Percentiles rank a stretch among this genome's conserved stretches.
Conservation (phyloP, 2,888 invertebrate genomes). For the Nomada ferruginata region DNA sequence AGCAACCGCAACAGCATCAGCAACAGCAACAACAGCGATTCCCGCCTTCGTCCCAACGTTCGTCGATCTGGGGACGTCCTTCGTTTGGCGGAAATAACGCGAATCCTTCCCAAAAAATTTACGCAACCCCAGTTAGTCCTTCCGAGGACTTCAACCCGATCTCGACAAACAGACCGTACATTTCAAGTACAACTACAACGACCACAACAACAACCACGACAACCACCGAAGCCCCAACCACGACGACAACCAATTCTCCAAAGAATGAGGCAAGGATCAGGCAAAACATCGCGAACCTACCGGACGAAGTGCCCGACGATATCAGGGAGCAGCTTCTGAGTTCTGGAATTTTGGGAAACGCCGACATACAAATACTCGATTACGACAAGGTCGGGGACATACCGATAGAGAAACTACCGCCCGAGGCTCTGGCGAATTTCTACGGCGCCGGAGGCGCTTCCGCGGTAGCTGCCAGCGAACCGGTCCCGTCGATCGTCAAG, state of each 20-base stretch:
- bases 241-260: slow-evolving; percentile 85
- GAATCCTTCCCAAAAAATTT: slow-evolving; percentile 77
- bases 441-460: slow-evolving; percentile 93
- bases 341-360: slow-evolving; percentile 94
- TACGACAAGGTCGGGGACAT: slow-evolving; percentile 95
- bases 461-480: slow-evolving; percentile 88
- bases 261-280: slow-evolving; percentile 85
- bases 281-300: slow-evolving; percentile 86
- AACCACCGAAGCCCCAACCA: slow-evolving; percentile 85
- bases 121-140: slow-evolving; percentile 79
- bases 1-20: slow-evolving; percentile 81
- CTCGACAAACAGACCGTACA: slow-evolving; percentile 83
- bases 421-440: slow-evolving; percentile 94
- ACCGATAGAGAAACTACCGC: slow-evolving; percentile 92
- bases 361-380: slow-evolving; percentile 94
- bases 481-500: slow-evolving; percentile 88
- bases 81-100: slow-evolving; percentile 62
- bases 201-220: slow-evolving; percentile 86
- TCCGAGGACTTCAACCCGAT: slow-evolving; percentile 76
- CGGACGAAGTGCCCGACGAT: slow-evolving; percentile 95
- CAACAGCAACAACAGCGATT: slow-evolving; percentile 78
- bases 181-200: slow-evolving; percentile 83
- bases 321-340: slow-evolving; percentile 92
- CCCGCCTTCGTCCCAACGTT: slow-evolving; percentile 53
- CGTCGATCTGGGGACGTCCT: slow-evolving; percentile 80